These are phyloP conservation scores for Callopanchax toddi DNA, from an alignment of 2,113 vertebrate genomes.

Conservation along the genomic window DNA sequence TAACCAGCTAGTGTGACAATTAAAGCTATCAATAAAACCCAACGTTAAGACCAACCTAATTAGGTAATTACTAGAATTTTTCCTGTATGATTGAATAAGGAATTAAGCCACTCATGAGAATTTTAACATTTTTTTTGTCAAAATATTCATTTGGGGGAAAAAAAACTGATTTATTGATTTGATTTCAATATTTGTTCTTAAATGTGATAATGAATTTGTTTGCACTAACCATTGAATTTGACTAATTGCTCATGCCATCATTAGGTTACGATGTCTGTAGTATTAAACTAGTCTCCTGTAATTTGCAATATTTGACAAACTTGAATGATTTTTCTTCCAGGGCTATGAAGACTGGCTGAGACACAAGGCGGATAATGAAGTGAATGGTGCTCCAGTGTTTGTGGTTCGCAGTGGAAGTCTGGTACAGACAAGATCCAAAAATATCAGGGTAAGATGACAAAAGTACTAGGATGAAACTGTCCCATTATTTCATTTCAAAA, in stretches of 20 bases:
- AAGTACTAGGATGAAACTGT: background rate
- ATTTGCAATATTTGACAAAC: background rate
- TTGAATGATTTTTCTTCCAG: conserved; percentile 64
- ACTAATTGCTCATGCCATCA: background rate
- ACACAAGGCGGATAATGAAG: conserved; percentile 98
- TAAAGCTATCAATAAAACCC: background rate
- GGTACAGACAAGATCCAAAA: conserved; percentile 97
- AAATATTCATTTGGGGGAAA: no score
- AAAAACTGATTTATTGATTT: background rate
- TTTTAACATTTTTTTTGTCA: no score
- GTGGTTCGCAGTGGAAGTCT: conserved; percentile 97
- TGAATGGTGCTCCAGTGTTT: conserved; percentile 96
- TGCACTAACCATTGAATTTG: background rate
- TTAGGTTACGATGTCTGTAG: background rate
- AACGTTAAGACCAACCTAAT: background rate
- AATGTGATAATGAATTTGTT: background rate
- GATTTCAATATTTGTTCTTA: background rate
- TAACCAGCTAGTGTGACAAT: background rate
- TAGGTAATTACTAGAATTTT: background rate
- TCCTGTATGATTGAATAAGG: background rate
- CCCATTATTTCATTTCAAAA: no score
- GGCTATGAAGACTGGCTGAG: conserved; percentile 98
- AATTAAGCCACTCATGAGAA: background rate
- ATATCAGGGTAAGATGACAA: conserved; percentile 86
- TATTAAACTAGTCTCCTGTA: background rate